These are phyloP conservation scores for Remorina albescens DNA, from an alignment of 2,797 vertebrate species.

Conservation along the genomic window DNA sequence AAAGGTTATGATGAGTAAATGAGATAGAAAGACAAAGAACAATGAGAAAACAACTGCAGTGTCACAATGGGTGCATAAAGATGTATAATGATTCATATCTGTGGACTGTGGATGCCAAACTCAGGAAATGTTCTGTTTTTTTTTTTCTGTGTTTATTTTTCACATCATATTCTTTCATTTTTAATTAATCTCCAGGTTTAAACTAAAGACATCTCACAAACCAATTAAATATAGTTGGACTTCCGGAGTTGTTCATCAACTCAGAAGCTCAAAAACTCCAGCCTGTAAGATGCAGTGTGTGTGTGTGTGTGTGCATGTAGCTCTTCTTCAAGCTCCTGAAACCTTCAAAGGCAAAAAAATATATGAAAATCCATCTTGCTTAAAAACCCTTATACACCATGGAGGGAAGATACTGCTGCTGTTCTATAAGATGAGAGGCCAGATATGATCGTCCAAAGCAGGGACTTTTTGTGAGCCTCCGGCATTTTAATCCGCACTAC, in stretches of 20 bases:
- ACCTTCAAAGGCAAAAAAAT: constrained; percentile 64
- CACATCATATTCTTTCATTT: constrained; percentile 59
- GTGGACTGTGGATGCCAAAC: constrained; percentile 28
- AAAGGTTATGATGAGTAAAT: constrained; percentile 32
- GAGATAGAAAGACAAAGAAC: constrained; percentile 12
- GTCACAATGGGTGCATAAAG: constrained; percentile 19
- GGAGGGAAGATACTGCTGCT: constrained; percentile 32
- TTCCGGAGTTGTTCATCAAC: constrained; percentile 61
- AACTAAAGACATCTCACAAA: constrained; percentile 49
- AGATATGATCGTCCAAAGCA: constrained; percentile 47
- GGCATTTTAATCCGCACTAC: constrained; percentile 60
- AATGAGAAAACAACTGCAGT: constrained; percentile 4
- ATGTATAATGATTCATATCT: constrained; percentile 38
- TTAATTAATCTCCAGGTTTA: constrained; percentile 71
- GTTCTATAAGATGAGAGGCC: constrained; percentile 42
- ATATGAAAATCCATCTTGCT: constrained; percentile 64
- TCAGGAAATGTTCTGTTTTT: constrained; percentile 34
- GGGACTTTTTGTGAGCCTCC: constrained; percentile 31
- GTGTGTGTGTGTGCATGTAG: not conserved
- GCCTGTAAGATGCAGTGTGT: constrained; percentile 19
- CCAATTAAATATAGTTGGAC: constrained; percentile 60
- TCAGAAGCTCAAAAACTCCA: constrained; percentile 32
- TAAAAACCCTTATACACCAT: constrained; percentile 41
- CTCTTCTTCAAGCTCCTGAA: constrained; percentile 36
- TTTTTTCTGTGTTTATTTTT: constrained; percentile 23